Evolutionary conservation across 2,113 vertebrate genomes (phyloP), one percentile per base, ranked within the genome.

Genomic region (Pachycephala philippinensis): DNA sequence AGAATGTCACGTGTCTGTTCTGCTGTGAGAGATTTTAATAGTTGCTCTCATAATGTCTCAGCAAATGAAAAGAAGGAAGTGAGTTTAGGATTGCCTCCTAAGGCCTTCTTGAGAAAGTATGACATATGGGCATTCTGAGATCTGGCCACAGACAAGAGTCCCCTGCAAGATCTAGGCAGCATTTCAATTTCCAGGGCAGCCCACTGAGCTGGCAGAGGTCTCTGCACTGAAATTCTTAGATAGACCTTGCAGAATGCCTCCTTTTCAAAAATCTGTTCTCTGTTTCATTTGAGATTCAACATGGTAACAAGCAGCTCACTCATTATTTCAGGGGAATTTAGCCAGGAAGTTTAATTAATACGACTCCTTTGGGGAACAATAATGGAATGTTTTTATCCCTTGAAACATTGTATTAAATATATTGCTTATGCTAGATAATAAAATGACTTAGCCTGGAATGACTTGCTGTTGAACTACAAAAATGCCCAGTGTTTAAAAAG

Each of bases 311-410:
- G 56, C 42, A 28, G 35, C 44, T 87, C 13, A 50, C n/a, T 95
- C 76, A 44, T 84, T 78, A 89, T 81, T 95, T 88, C 80, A 70
- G 24, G 22, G 59, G 83, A 95, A 89, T 92, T 84, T 92, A 94
- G 72, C 68, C 84, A 95, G 72, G 47, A 95, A 59, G 52, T 59
- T 92, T 92, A 90, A 93, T 95, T 92, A 95, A 91, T 71, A 60
- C 0, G 0, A 44, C 70, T 92, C 56, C 76, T 95, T 84, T 82
- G 84, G 86, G 80, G 52, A 89, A 66, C 30, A 77, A 59, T 52
- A 93, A 50, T 56, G 30, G 15, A 89, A 87, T 24, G 4, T 18
- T 59, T 61, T 78, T 71, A 70, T 90, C 35, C 68, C 69, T 92
- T 89, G 68, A 78, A 95, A 89, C 0, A 1, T 4, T 52, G 8